These are phyloP conservation scores for Laterallus jamaicensis DNA, from an alignment of 2,113 vertebrate genomes.

Conservation along the genomic window DNA sequence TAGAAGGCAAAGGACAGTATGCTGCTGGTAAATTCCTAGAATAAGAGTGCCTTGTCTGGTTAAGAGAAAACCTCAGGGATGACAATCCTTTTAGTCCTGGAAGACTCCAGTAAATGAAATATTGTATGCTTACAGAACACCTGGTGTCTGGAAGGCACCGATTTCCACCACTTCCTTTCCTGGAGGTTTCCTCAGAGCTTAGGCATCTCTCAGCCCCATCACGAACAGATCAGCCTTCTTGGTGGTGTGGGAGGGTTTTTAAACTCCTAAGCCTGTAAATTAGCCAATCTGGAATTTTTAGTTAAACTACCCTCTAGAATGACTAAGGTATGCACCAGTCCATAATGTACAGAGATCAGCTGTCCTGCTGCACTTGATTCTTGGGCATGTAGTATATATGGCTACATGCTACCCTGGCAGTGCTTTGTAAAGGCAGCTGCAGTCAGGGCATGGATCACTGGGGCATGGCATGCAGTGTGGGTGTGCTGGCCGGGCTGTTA, in stretches of 20 bases:
- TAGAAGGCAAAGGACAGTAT: background rate
- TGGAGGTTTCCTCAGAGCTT: background rate
- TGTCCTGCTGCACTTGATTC: background rate
- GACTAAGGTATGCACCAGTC: background rate
- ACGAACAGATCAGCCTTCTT: background rate
- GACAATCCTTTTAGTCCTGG: background rate
- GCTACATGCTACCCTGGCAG: background rate
- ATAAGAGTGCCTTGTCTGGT: background rate
- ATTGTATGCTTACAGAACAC: background rate
- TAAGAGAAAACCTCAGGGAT: background rate
- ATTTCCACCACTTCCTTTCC: background rate
- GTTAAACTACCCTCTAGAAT: background rate
- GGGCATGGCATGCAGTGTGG: background rate
- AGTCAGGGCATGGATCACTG: background rate
- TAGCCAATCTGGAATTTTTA: background rate
- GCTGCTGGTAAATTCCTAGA: constrained; percentile 21
- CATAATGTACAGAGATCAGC: background rate
- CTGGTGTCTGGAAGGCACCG: background rate
- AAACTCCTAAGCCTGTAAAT: background rate
- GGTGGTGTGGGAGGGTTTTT: background rate
- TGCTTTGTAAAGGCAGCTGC: background rate
- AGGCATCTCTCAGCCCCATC: background rate
- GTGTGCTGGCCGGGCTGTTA: background rate
- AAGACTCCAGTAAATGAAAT: background rate
- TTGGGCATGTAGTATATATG: background rate